These are phyloP conservation scores for Platycnemis pennipes DNA, from an alignment of 2,888 invertebrate genomes.

Conservation along the genomic window DNA sequence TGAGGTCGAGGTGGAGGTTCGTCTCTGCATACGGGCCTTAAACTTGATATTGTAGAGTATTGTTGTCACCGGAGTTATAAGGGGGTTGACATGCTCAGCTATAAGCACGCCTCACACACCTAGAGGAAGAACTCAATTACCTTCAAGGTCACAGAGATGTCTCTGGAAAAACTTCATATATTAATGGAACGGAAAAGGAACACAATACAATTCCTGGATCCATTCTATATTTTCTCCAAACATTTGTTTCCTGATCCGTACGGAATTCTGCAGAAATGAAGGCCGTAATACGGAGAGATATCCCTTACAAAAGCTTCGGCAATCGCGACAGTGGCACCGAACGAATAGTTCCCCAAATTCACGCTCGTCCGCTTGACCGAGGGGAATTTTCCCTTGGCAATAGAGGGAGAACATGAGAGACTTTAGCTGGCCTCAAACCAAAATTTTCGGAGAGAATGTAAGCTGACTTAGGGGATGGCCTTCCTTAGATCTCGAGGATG, in stretches of 20 bases:
- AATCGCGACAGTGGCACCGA: not conserved
- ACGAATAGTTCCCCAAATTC: conserved; percentile 13
- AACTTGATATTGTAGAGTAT: too few species aligned
- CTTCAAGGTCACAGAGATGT: too few species aligned
- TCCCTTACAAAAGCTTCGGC: not conserved
- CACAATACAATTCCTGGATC: not conserved
- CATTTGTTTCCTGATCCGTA: not conserved
- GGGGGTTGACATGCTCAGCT: too few species aligned
- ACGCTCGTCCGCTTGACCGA: not conserved
- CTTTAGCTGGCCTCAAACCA: not conserved
- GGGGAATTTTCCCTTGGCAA: not conserved
- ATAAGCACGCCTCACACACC: too few species aligned
- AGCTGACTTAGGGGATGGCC: not conserved
- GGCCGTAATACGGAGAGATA: not conserved
- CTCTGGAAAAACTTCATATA: too few species aligned
- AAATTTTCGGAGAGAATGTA: not conserved
- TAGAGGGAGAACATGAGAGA: not conserved
- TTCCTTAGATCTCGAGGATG: not conserved
- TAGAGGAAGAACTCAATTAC: too few species aligned
- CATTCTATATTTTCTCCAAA: not conserved
- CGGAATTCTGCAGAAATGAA: not conserved
- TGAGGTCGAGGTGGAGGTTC: too few species aligned
- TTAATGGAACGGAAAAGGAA: not conserved
- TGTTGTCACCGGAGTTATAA: too few species aligned
- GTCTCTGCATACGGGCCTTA: too few species aligned